Percentiles rank a stretch among this genome's conserved stretches.
These are phyloP conservation scores for Potamilus streckersoni DNA, from an alignment of 1,140 invertebrate genomes.

Conservation along the genomic window DNA sequence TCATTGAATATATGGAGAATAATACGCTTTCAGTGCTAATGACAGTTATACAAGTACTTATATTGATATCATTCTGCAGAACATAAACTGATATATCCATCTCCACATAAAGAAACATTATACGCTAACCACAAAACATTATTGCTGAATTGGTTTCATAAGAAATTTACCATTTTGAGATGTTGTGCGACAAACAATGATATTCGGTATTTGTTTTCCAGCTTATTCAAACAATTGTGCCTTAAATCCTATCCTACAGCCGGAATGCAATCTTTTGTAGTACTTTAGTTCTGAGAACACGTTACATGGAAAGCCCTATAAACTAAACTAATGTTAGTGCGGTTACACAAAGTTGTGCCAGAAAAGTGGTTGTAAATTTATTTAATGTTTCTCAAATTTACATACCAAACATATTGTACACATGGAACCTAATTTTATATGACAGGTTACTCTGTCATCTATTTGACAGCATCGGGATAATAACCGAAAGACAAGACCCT, in stretches of 20 bases:
- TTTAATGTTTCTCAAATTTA: constrained; percentile 5
- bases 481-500: background rate
- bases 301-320: too few relatives aligned
- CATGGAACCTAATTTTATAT: constrained; percentile 3
- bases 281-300: too few relatives aligned
- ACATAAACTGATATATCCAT: constrained; percentile 5
- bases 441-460: background rate
- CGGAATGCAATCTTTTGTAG: background rate
- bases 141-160: background rate
- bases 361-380: background rate
- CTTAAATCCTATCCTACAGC: constrained; percentile 5
- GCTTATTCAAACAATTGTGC: constrained; percentile 2
- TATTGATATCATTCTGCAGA: constrained; percentile 6
- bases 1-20: too few relatives aligned
- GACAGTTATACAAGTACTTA: background rate
- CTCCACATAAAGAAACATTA: constrained; percentile 5
- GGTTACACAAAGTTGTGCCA: background rate
- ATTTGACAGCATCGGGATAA: background rate
- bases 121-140: constrained; percentile 1
- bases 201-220: constrained; percentile 1
- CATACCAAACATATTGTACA: constrained; percentile 9
- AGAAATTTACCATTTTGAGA: background rate
- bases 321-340: too few relatives aligned
- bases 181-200: background rate
- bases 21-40: too few relatives aligned